These are phyloP conservation scores for Lamellibrachia luymesi DNA, from an alignment of 1,140 invertebrate species.

Conservation along the genomic window DNA sequence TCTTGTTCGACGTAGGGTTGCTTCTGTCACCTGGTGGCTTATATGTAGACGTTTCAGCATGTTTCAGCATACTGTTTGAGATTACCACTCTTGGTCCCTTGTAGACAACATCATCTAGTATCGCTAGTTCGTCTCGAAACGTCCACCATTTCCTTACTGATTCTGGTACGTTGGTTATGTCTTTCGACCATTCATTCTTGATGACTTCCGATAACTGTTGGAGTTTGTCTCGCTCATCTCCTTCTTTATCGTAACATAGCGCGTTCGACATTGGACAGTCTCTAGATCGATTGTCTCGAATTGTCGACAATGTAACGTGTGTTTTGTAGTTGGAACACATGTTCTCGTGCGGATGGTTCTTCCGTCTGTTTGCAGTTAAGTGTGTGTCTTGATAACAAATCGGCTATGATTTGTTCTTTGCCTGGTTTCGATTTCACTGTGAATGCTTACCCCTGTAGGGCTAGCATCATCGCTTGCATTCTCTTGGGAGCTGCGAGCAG, in stretches of 20 bases:
- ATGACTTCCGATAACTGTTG: background rate
- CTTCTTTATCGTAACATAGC: no score
- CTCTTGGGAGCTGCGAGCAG: background rate
- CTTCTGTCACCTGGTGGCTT: background rate
- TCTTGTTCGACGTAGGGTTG: constrained; percentile 2
- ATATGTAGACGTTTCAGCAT: background rate
- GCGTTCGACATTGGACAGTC: no score
- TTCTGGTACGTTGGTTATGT: background rate
- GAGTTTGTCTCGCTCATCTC: background rate
- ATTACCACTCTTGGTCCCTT: constrained; percentile 14
- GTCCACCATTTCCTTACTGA: background rate
- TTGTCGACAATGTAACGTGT: background rate
- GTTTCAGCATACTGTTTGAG: background rate
- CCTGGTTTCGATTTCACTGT: background rate
- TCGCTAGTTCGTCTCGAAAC: constrained; percentile 8
- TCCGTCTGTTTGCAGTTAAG: background rate
- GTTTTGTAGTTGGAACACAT: background rate
- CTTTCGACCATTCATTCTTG: background rate
- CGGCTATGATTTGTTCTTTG: background rate
- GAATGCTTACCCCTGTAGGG: background rate
- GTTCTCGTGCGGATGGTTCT: background rate
- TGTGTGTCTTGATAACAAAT: background rate
- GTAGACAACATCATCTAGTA: constrained; percentile 7
- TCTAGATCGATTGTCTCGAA: background rate
- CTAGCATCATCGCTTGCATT: background rate